Base-by-base conservation (phyloP, 2,797 vertebrate genomes). In the Rhinichthys osculus region DNA sequence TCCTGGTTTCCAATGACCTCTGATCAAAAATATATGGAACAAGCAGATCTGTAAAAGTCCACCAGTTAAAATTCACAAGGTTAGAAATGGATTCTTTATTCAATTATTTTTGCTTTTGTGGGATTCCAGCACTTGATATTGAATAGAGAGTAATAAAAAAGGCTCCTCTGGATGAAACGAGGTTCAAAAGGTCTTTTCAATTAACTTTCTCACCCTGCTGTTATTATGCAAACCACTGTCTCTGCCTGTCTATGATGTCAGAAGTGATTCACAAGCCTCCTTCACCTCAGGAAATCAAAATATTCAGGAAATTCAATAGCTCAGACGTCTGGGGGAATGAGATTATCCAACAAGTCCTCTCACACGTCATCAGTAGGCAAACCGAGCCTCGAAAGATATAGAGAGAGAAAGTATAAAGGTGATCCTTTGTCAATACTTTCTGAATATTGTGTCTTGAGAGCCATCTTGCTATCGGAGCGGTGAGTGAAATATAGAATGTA, bases 251-350 rank as follows among this genome's bases (percentile, higher is more conserved):
- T 77, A 9, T 78, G 64, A 33, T 44, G 64, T 33, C 47, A 57
- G 64, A 54, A 69, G 44, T 57, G 9, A 77, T 77, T 84, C 59
- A 83, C 33, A 66, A 76, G 82, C 47, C 23, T 78, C 11, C 11
- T 70, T 78, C 64, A 78, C 66, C 35, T 78, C 33, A n/a, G n/a
- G 67, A 77, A 33, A 84, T 23, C 62, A 42, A 9, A 47, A 40
- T 38, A 38, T 17, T 38, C 40, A 40, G 62, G 59, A 38, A 38
- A 66, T 83, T 66, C 42, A 76, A 66, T 38, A 76, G 42, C 82
- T 66, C 21, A 27, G 57, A 64, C 7, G 59, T 52, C 57, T 42
- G 72, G 71, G 23, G 30, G 67, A 83, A 83, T 19, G 3, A 78
- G 73, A 84, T 78, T 78, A 69, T 30, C 30, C 72, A 27, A 5